A percentile compares a stretch with the other conserved stretches of the same genome.
Conservation (phyloP, 2,113 vertebrate genomes). For the Gnathonemus echidnorhynchus region DNA sequence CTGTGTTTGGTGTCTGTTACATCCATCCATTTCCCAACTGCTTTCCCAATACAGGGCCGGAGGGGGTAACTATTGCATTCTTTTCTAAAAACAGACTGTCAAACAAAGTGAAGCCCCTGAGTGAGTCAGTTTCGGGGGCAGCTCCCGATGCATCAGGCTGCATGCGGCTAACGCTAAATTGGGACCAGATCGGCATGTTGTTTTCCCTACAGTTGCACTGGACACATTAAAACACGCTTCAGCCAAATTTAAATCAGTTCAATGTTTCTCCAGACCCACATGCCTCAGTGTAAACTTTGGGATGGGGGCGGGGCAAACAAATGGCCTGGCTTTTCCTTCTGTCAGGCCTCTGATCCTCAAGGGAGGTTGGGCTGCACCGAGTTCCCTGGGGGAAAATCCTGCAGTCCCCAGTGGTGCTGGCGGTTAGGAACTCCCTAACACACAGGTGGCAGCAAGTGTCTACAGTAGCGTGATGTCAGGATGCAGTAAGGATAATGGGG, state of each 20-base stretch:
- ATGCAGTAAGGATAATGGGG: not conserved
- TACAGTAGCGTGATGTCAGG: not conserved
- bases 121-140: not conserved
- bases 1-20: not conserved
- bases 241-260: not conserved
- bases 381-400: not conserved
- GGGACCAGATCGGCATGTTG: not conserved
- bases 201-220: not conserved
- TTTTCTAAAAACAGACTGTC: conserved; percentile 5
- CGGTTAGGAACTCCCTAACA: not conserved
- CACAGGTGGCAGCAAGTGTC: not conserved
- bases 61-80: not conserved
- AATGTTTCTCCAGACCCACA: not conserved
- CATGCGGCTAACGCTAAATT: not conserved
- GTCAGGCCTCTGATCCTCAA: not conserved
- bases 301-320: not conserved
- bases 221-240: not conserved
- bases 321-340: not conserved
- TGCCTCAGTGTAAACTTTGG: not conserved
- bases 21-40: not conserved
- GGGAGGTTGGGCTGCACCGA: not conserved
- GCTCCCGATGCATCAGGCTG: not conserved
- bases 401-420: not conserved
- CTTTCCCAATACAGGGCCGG: not conserved
- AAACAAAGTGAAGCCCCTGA: not conserved